Evolutionary conservation across 2,797 vertebrate species (phyloP).

Genomic region (Chlorospingus semifuscus): DNA sequence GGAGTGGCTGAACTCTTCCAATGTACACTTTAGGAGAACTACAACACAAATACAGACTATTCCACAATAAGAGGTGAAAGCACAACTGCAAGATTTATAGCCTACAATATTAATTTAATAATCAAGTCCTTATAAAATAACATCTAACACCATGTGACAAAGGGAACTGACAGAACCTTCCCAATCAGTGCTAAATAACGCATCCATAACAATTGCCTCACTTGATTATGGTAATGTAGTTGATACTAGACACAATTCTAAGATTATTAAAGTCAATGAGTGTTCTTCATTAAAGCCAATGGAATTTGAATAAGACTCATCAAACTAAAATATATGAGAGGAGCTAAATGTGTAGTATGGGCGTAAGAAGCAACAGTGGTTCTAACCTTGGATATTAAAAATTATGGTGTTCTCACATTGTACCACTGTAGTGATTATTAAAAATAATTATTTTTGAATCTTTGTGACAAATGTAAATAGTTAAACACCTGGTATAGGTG

Average conservation of each 20-base stretch:
- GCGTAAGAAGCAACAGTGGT: not conserved
- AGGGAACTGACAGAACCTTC: not conserved
- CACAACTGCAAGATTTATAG: not conserved
- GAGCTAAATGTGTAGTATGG: not conserved
- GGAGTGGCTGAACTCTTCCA: not conserved
- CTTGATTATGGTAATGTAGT: conserved; percentile 49
- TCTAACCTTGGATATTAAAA: not conserved
- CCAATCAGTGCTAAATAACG: conserved; percentile 34
- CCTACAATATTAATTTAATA: conserved; percentile 48
- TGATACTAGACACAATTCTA: conserved; percentile 33
- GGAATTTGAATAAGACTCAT: conserved; percentile 34
- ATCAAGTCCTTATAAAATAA: conserved; percentile 46
- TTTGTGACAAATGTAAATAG: not conserved
- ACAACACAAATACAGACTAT: not conserved
- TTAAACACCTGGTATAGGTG: not conserved
- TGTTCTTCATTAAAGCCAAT: conserved; percentile 24
- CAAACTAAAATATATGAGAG: not conserved
- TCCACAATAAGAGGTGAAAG: not conserved
- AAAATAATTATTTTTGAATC: conserved; percentile 45
- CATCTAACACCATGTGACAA: conserved; percentile 26
- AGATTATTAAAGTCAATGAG: conserved; percentile 50
- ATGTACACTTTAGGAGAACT: not conserved
- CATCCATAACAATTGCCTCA: conserved; percentile 26
- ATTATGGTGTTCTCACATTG: not conserved
- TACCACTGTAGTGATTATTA: not conserved